Evolutionary conservation across 2,113 vertebrate genomes (phyloP).

Genomic region (Xiphophorus maculatus): DNA sequence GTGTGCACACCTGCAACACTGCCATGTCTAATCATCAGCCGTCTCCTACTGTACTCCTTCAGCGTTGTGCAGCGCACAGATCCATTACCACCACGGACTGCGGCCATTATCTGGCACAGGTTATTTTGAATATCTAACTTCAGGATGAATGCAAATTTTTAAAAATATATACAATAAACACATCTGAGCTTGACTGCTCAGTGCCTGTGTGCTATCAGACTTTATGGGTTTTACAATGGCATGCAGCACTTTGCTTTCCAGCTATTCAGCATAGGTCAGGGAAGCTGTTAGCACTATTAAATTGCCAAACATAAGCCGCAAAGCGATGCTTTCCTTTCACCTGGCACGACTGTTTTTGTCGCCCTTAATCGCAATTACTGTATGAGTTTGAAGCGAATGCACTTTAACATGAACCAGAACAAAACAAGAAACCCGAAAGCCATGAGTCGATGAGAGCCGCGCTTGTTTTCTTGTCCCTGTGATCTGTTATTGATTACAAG

Average conservation of each 20-base stretch:
- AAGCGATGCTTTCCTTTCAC: constrained; percentile 16
- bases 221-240: constrained; percentile 13
- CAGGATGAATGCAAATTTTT: constrained; percentile 22
- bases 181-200: constrained; percentile 15
- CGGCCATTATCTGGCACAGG: constrained; percentile 23
- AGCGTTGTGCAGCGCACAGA: constrained; percentile 17
- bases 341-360: constrained; percentile 3
- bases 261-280: constrained; percentile 15
- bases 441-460: not conserved
- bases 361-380: constrained; percentile 11
- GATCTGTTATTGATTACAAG: not conserved
- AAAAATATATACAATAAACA: not conserved
- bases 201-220: constrained; percentile 25
- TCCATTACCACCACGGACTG: constrained; percentile 16
- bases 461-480: not conserved
- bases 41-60: constrained; percentile 28
- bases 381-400: not conserved
- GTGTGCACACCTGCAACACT: constrained; percentile 53
- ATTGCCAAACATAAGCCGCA: constrained; percentile 9
- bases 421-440: not conserved
- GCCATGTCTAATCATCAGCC: constrained; percentile 40
- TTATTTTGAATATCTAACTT: constrained; percentile 17
- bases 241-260: constrained; percentile 29
- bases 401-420: not conserved
- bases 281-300: constrained; percentile 13